A percentile compares a stretch with the other conserved stretches of the same genome.
Conservation (phyloP, 2,113 vertebrate genomes). For the Dipodomys ordii region DNA sequence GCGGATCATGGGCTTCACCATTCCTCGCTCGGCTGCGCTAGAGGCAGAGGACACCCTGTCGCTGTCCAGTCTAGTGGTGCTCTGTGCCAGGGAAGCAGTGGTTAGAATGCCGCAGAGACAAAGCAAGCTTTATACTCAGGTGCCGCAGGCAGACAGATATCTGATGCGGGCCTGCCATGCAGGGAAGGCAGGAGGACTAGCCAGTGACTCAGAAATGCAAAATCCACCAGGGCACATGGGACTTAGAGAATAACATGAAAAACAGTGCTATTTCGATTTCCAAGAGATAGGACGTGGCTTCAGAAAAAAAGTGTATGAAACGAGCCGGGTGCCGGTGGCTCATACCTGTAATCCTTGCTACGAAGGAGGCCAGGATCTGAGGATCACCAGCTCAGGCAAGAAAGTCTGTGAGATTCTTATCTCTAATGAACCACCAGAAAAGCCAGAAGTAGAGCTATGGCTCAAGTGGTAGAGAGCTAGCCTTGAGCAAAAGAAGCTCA, state of each 20-base stretch:
- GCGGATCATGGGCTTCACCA: slow-evolving; percentile 96
- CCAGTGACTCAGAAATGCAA: neutral
- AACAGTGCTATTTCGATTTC: neutral
- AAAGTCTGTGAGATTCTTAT: too few relatives aligned
- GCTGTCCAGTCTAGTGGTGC: slow-evolving; percentile 93
- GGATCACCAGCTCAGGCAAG: too few relatives aligned
- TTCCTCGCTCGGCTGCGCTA: slow-evolving; percentile 89
- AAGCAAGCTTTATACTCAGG: neutral
- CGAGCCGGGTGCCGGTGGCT: too few relatives aligned
- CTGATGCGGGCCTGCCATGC: neutral
- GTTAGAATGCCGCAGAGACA: neutral
- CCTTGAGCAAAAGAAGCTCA: too few relatives aligned
- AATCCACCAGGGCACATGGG: neutral
- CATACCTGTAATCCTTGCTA: too few relatives aligned
- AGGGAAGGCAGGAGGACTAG: neutral
- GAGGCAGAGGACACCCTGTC: slow-evolving; percentile 86
- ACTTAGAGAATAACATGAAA: neutral
- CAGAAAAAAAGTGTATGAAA: neutral
- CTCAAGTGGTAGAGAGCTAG: too few relatives aligned
- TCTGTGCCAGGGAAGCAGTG: slow-evolving; percentile 84
- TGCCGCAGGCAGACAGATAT: neutral
- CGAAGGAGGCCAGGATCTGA: too few relatives aligned
- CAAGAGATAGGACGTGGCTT: neutral
- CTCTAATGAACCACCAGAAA: too few relatives aligned
- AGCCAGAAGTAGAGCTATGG: too few relatives aligned